Evolutionary conservation across 1,140 invertebrate genomes (phyloP), one percentile per base, ranked within the genome.

Genomic region (Ceratina japonica): DNA sequence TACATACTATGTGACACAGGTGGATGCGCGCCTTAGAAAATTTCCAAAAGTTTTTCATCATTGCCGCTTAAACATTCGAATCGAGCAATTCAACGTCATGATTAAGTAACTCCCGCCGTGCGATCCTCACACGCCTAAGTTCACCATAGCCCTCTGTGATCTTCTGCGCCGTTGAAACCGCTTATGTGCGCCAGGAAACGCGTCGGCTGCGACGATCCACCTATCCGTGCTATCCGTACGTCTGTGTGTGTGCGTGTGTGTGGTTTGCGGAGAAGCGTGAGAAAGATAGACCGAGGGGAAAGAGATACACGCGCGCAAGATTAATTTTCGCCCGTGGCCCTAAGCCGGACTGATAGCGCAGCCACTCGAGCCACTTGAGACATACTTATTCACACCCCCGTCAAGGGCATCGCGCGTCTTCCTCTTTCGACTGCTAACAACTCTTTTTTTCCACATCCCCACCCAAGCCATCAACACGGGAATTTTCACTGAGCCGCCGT

Each of bases 331-430:
- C 75, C 70, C 72, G 65, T 66, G 64, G 31, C 52, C 68, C 66
- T 65, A 75, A 72, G 64, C 77, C 65, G 61, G 65, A 86, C 75
- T 83, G 82, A 88, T 88, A 87, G 81, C 69, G 64, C 49, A 81
- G 82, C 76, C 84, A 86, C 89, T 89, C 80, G 83, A 83, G 82
- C 79, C 86, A 88, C 89, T 90, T 63, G 88, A 90, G 89, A 90
- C 89, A 70, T 81, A 87, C 89, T 90, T 89, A 89, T 90, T 90
- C 89, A 84, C 88, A 87, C 88, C 86, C 84, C 88, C 82, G 81
- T 89, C 88, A 89, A 89, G 86, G 78, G 75, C 69, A 83, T 78
- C 83, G 24, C 15, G 59, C 64, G 16, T 71, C 65, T 68, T 76
- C 54, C 62, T 75, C 77, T 82, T 78, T 65, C 78, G 76, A 74